Base-by-base conservation (phyloP, 2,113 vertebrate genomes). In the Sylvia atricapilla region DNA sequence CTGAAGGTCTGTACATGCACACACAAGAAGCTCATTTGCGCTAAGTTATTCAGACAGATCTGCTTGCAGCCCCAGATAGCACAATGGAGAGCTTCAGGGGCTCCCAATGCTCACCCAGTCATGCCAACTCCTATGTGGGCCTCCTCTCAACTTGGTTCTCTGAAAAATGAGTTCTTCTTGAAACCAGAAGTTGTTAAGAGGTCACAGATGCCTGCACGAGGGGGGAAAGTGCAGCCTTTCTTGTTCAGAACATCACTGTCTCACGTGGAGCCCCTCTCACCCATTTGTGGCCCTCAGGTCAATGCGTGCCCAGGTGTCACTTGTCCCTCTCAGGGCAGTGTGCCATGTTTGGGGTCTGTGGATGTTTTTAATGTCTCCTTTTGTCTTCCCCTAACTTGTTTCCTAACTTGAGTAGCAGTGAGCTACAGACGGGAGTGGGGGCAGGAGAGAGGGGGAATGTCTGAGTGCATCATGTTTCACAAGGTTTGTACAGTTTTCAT, bases 41-140 rank as follows among this genome's bases (percentile, higher is more conserved):
- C 13, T 77, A 13, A 69, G 82, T 90, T 88, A 76, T 86, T 84
- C 53, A 59, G 20, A 55, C 22, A 35, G 10, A 56, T 84, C 37
- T 84, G 46, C 73, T 67, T 39, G 72, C 49, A 62, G 44, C 18
- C 30, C 20, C 22, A 30, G 52, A 13, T 33, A 49, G 28, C 0
- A 0, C 47, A 19, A 0, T 0, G 0, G 1, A 62, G 60, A 62
- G 11, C 39, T 68, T 62, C 33, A 10, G 63, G 37, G 50, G 35
- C 50, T 82, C n/a, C 46, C 24, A 30, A 6, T 1, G 4, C 84
- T 24, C 55, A 49, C 22, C 15, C 56, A 11, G 37, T 21, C 59
- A 44, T 1, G 2, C 21, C 11, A 68, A 1, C 15, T 41, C 13
- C 58, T 21, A 4, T 2, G 20, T 13, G 62, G n/a, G 37, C 25